phyloP scores from a whole-genome alignment of 1,140 invertebrate species.

The Diorhabda sublineata region DNA sequence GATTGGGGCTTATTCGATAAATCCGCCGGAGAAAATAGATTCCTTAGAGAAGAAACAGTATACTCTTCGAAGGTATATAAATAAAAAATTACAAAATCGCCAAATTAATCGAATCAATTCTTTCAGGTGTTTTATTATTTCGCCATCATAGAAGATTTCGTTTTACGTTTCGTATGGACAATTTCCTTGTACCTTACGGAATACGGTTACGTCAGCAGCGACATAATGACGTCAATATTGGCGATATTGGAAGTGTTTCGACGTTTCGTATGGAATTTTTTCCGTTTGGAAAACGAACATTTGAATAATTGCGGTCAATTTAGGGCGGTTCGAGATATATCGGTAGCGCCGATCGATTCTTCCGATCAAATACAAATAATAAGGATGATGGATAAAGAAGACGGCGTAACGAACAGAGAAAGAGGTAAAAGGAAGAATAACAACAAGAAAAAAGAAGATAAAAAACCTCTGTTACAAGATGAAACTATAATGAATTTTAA shows the following conservation, averaged over 20 bases:
- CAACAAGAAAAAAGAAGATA: conserved; percentile 54
- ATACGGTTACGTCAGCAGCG: conserved; percentile 63
- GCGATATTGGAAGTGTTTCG: conserved; percentile 81
- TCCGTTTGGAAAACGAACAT: conserved; percentile 91
- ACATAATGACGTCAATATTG: conserved; percentile 73
- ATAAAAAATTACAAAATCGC: background rate
- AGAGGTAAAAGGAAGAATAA: conserved; percentile 52
- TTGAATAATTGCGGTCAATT: conserved; percentile 93
- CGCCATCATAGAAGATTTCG: conserved; percentile 81
- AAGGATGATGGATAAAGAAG: conserved; percentile 70
- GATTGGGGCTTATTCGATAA: conserved; percentile 97
- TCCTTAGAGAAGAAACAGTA: conserved; percentile 73
- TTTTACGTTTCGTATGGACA: conserved; percentile 81
- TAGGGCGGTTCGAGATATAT: conserved; percentile 85
- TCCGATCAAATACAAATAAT: conserved; percentile 68
- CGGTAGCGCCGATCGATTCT: conserved; percentile 76
- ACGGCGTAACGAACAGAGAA: conserved; percentile 58
- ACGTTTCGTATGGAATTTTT: conserved; percentile 90
- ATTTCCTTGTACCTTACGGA: conserved; percentile 74
- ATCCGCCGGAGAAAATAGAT: conserved; percentile 76
- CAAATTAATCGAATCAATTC: background rate
- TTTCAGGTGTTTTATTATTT: conserved; percentile 91
- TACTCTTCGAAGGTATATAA: conserved; percentile 62
- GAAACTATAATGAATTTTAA: conserved; percentile 45
- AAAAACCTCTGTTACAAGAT: conserved; percentile 53